A percentile compares a stretch with the other conserved stretches of the same genome.
Evolutionary conservation across 2,797 vertebrate species (phyloP).

Genomic region (Vireo griseus): DNA sequence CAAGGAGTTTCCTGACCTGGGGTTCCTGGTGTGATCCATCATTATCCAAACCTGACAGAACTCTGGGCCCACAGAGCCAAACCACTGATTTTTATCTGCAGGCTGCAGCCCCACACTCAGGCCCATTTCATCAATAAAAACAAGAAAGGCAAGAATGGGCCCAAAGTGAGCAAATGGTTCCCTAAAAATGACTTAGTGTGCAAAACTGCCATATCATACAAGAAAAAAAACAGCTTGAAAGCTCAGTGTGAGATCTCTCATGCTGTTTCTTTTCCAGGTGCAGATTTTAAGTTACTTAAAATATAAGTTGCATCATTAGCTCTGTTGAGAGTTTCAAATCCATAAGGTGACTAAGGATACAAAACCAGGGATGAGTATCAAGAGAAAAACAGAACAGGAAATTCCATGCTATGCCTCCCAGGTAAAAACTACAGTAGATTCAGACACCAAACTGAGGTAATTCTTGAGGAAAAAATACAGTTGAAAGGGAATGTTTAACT

Average conservation of each 20-base stretch:
- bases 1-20: neutral
- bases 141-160: neutral
- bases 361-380: neutral
- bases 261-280: neutral
- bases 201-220: neutral
- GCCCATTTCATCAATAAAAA: neutral
- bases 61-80: neutral
- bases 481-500: slow-evolving; percentile 48
- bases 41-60: neutral
- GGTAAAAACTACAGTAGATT: slow-evolving; percentile 45
- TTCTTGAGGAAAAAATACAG: slow-evolving; percentile 15
- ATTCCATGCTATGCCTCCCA: slow-evolving; percentile 16
- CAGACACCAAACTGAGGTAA: slow-evolving; percentile 46
- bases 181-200: neutral
- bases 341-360: neutral
- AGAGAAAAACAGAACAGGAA: slow-evolving; percentile 5
- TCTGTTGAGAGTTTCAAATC: slow-evolving; percentile 2
- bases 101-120: neutral
- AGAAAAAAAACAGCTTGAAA: neutral
- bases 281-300: neutral
- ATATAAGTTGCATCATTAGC: neutral
- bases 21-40: neutral
- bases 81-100: neutral
- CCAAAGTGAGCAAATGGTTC: neutral
- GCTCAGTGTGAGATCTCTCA: neutral